Conservation (phyloP, 2,888 invertebrate species). For the Euclidia mi region DNA sequence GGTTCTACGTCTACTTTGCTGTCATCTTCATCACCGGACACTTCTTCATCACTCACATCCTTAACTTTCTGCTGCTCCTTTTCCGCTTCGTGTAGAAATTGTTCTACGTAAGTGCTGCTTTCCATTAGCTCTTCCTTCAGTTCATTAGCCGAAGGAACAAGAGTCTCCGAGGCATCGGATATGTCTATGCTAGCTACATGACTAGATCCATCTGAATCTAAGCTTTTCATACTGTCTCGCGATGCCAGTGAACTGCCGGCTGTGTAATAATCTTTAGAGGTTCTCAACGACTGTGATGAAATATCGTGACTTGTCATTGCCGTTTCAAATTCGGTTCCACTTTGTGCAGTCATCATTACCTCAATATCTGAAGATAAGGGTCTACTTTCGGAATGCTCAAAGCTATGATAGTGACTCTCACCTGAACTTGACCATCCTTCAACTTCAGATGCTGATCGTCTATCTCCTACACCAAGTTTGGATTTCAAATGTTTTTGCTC, state of each 20-base stretch:
- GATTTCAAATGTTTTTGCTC: slow-evolving; percentile 86
- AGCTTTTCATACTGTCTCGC: slow-evolving; percentile 96
- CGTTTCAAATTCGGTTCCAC: slow-evolving; percentile 96
- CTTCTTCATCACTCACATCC: slow-evolving; percentile 86
- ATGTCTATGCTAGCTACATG: slow-evolving; percentile 97
- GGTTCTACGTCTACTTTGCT: slow-evolving; percentile 87
- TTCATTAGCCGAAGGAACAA: slow-evolving; percentile 97
- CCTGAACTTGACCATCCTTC: slow-evolving; percentile 96
- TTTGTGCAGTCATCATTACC: slow-evolving; percentile 93
- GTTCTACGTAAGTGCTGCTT: slow-evolving; percentile 90
- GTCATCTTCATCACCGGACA: slow-evolving; percentile 90
- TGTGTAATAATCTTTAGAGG: slow-evolving; percentile 96
- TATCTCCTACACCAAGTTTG: slow-evolving; percentile 88
- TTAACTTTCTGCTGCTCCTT: slow-evolving; percentile 79
- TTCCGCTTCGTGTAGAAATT: slow-evolving; percentile 83
- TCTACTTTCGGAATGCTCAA: slow-evolving; percentile 94
- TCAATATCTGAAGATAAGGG: slow-evolving; percentile 97
- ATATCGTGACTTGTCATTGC: slow-evolving; percentile 95
- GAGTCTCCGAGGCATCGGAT: slow-evolving; percentile 97
- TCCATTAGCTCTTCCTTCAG: slow-evolving; percentile 93
- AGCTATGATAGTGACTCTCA: slow-evolving; percentile 97
- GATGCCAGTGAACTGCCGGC: slow-evolving; percentile 97
- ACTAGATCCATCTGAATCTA: slow-evolving; percentile 97
- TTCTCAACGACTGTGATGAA: slow-evolving; percentile 92
- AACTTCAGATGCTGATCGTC: slow-evolving; percentile 94